Evolutionary conservation across 2,888 invertebrate species (phyloP), one percentile per base, ranked within the genome.

Genomic region (Neuroscelio doddi): DNA sequence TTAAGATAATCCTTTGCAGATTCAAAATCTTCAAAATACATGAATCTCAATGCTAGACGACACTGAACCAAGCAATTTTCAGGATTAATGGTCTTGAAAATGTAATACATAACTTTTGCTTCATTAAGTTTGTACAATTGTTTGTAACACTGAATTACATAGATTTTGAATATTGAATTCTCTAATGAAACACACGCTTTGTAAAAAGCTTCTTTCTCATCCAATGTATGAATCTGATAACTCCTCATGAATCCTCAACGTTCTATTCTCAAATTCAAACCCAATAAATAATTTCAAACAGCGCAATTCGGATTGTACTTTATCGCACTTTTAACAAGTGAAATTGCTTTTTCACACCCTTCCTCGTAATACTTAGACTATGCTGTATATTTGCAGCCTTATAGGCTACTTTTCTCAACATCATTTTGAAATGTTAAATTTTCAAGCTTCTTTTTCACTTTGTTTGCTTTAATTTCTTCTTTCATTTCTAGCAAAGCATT

Each of bases 211-310:
- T 24, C 2, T 24, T 12, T 1, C 24, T 26, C 41, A 3, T 41
- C 10, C 3, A 3, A 1, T 7, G 5, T n/a, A n/a, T 21, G 41
- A 1, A n/a, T n/a, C n/a, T 14, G 4, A 10, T 21, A 9, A 1
- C n/a, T 1, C 1, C 2, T 1, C 36, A 36, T 41, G 5, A 7
- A 4, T 34, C 3, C 14, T 14, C 50, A 27, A 8, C 52, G 42
- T 8, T 24, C 34, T 1, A 32, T 8, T 15, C 42, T 32, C 32
- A 44, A 32, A 36, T 36, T 42, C 15, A 17, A 39, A 4, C 34
- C 52, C 8, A 26, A 29, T 5, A 38, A 21, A 8, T 29, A 50
- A 50, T 39, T 27, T 39, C 50, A 50, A 1, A 39, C n/a, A n/a
- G 38, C 39, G 39, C 38, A 50, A 4, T 50, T 3, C 9, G 27